These are phyloP conservation scores for Pimephales promelas DNA, from an alignment of 2,113 vertebrate species.

Conservation along the genomic window DNA sequence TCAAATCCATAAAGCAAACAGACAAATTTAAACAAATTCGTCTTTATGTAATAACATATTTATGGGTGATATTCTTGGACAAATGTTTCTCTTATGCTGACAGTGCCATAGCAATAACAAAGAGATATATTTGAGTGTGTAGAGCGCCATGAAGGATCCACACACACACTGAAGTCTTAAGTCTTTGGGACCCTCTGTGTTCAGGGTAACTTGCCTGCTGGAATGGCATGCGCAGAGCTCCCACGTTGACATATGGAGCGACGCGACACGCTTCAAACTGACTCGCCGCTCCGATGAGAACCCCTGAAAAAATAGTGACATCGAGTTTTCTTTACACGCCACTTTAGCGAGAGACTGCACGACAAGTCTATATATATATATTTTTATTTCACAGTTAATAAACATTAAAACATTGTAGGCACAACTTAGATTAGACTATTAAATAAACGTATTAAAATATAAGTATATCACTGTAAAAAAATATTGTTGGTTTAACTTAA, in stretches of 20 bases:
- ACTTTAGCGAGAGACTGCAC: neutral
- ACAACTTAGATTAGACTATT: too few relatives aligned
- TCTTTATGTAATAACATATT: neutral
- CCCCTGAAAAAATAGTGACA: conserved; percentile 75
- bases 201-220: conserved; percentile 91
- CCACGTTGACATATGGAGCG: conserved; percentile 98
- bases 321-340: neutral
- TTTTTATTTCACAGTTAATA: neutral
- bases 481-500: too few relatives aligned
- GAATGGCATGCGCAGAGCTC: conserved; percentile 97
- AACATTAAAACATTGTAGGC: neutral
- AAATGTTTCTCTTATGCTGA: neutral
- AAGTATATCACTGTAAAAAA: too few relatives aligned
- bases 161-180: neutral
- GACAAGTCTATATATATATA: neutral
- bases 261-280: conserved; percentile 99
- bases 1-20: neutral
- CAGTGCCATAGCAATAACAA: neutral
- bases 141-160: neutral
- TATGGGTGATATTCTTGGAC: neutral
- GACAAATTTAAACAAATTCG: neutral
- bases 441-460: too few relatives aligned
- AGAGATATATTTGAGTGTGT: neutral
- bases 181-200: conserved; percentile 56
- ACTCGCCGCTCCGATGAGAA: conserved; percentile 95